Evolutionary conservation across 2,888 invertebrate genomes (phyloP).

Genomic region (Orthosia gracilis): DNA sequence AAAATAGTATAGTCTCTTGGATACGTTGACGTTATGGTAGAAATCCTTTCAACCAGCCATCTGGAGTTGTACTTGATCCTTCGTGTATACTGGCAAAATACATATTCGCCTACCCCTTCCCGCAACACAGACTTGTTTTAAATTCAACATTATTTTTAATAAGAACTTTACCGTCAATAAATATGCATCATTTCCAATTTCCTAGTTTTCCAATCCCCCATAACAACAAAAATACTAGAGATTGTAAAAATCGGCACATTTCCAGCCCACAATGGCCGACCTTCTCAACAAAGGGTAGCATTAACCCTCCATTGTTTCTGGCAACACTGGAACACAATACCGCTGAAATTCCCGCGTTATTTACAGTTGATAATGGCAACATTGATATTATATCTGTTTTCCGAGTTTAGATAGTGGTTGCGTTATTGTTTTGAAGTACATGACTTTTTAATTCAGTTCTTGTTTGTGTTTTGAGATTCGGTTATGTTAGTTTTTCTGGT

Average conservation of each 20-base stretch:
- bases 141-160: not conserved
- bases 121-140: not conserved
- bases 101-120: not conserved
- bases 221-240: conserved; percentile 39
- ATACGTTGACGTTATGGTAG: no score
- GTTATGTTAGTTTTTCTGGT: not conserved
- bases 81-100: no score
- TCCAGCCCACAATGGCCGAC: conserved; percentile 54
- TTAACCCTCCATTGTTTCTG: conserved; percentile 60
- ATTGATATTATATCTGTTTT: conserved; percentile 63
- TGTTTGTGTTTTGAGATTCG: not conserved
- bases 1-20: no score
- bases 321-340: conserved; percentile 49
- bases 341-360: conserved; percentile 54
- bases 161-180: not conserved
- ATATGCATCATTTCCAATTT: not conserved
- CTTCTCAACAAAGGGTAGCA: conserved; percentile 57
- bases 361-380: conserved; percentile 58
- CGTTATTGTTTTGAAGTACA: conserved; percentile 19
- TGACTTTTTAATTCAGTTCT: conserved; percentile 23
- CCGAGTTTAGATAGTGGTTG: conserved; percentile 42
- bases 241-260: conserved; percentile 57
- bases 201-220: conserved; percentile 31
- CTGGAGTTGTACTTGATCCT: no score
- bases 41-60: no score